A percentile compares a stretch with the other conserved stretches of the same genome.
Conservation (phyloP, 30 jellyfish, hydroid and myxozoan genomes). For the Turritopsis dohrnii region DNA sequence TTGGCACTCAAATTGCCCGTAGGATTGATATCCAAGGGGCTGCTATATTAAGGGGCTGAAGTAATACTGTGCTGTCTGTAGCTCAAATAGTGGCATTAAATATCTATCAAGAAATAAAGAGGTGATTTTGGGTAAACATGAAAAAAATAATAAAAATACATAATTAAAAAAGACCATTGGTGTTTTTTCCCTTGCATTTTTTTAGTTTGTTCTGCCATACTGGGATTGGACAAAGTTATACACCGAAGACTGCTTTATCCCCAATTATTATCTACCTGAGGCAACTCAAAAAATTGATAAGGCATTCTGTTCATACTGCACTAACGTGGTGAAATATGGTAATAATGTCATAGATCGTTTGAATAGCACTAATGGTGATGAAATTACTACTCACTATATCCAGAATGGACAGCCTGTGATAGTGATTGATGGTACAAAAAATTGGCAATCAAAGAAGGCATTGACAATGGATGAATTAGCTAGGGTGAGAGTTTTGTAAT, state of each 20-base stretch:
- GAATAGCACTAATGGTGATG: background rate
- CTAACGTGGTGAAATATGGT: slow-evolving; percentile 6
- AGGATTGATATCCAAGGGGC: too few relatives aligned
- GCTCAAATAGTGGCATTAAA: too few relatives aligned
- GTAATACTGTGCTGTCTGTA: too few relatives aligned
- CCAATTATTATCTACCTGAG: slow-evolving; percentile 20
- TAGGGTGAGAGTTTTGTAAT: background rate
- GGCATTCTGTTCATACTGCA: background rate
- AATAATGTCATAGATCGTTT: slow-evolving; percentile 5
- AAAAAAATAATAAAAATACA: too few relatives aligned
- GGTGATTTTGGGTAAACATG: too few relatives aligned
- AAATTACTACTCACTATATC: slow-evolving; percentile 7
- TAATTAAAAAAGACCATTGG: too few relatives aligned
- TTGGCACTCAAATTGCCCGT: too few relatives aligned
- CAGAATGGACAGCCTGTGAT: slow-evolving; percentile 6
- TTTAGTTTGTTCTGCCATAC: slow-evolving; percentile 12
- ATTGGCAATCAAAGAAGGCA: background rate
- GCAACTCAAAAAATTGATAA: background rate
- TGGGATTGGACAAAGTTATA: slow-evolving; percentile 6
- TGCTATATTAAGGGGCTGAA: too few relatives aligned
- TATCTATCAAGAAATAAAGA: too few relatives aligned
- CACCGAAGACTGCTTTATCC: background rate
- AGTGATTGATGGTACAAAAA: slow-evolving; percentile 4
- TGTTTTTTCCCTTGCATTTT: background rate
- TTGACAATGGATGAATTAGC: background rate